These are phyloP conservation scores for Spheniscus mendiculus DNA, from an alignment of 2,113 vertebrate species.

Conservation along the genomic window DNA sequence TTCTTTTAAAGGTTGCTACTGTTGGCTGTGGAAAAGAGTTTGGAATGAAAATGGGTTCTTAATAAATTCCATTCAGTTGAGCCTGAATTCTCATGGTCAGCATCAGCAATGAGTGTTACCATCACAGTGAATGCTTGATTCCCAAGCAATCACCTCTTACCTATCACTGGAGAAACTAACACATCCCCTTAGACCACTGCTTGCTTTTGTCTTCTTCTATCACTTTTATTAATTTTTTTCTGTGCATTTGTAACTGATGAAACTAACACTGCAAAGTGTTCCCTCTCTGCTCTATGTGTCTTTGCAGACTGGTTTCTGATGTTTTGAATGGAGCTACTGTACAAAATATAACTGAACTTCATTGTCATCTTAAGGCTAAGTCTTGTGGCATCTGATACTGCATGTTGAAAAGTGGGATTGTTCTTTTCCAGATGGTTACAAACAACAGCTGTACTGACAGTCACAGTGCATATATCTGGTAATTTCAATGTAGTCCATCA, in stretches of 20 bases:
- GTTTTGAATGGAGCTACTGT: background rate
- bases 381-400: background rate
- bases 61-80: background rate
- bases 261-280: background rate
- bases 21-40: background rate
- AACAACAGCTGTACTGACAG: background rate
- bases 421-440: background rate
- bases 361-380: background rate
- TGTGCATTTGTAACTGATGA: background rate
- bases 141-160: background rate
- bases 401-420: background rate
- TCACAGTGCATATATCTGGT: too few relatives aligned
- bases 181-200: background rate
- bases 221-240: background rate
- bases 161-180: background rate
- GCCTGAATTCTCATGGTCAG: background rate
- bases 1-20: background rate
- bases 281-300: background rate
- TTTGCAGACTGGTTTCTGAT: background rate
- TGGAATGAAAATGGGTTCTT: background rate
- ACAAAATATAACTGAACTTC: background rate
- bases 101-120: background rate
- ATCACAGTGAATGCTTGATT: background rate
- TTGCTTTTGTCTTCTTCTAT: background rate
- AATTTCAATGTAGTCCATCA: background rate